Evolutionary conservation across 2,888 invertebrate species (phyloP), one percentile per base, ranked within the genome.

Genomic region (Sturmia bella): DNA sequence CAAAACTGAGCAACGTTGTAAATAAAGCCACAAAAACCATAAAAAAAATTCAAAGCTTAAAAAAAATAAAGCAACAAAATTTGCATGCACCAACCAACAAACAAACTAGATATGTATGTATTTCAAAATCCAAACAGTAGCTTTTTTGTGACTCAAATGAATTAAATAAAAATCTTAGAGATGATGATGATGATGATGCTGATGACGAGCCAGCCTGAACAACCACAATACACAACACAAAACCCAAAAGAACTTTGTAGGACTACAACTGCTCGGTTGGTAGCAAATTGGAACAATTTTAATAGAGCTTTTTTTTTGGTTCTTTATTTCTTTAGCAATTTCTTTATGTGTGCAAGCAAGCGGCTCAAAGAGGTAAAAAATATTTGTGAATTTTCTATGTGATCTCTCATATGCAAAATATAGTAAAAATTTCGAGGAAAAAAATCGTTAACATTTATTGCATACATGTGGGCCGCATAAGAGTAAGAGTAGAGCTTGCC

Each of bases 221-320:
- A 52, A 66, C 50, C 24, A 21, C 21, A 21, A 56, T 11, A 54
- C 15, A 41, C 13, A 19, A 13, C 9, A n/a, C 19, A 39, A 15
- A 37, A 54, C 61, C 45, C 24, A 68, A 57, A 19, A 59, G 39
- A 69, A 56, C 11, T 43, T 41, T 13, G 21, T 43, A 43, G 11
- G 1, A 11, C 39, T 48, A 48, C 69, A 69, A 82, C 78, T 66
- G 70, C 82, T 82, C 59, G 82, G 78, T 78, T 78, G 82, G 82
- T 82, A 82, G 82, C 82, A 78, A 82, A 82, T 82, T 82, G 82
- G 82, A 82, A 82, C 82, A 82, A 74, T 78, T 82, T 81, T 54
- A 61, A 68, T 69, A 64, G 19, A 59, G 61, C 61, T 54, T 74
- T 69, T 79, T 37, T 13, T 59, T 32, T 54, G 59, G 48, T 64